Conservation (phyloP, 2,797 vertebrate genomes). For the Cirrhinus mrigala region DNA sequence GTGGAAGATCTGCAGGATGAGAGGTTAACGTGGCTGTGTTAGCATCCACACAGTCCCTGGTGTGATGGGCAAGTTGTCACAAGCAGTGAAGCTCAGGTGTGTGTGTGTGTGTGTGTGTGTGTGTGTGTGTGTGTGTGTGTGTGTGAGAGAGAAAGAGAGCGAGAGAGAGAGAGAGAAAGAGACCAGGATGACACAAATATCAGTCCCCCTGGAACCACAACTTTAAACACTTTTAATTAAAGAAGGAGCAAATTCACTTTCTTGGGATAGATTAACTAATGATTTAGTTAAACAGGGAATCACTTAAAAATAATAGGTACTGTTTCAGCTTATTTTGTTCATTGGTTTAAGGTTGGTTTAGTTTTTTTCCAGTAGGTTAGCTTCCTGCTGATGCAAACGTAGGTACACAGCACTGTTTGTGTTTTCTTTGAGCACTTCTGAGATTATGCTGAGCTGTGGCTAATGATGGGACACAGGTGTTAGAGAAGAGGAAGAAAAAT, state of each 20-base stretch:
- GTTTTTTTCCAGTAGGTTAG: constrained; percentile 15
- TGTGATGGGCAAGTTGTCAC: constrained; percentile 59
- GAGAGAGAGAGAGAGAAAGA: not conserved
- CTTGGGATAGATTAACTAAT: not conserved
- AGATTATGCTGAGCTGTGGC: not conserved
- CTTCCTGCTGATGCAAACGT: constrained; percentile 19
- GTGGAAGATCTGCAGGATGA: constrained; percentile 39
- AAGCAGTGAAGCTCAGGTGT: constrained; percentile 35
- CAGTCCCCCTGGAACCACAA: constrained; percentile 7
- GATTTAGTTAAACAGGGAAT: not conserved
- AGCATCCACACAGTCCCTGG: constrained; percentile 42
- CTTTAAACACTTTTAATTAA: constrained; percentile 32
- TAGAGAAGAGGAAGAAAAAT: constrained; percentile 9
- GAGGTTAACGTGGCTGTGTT: constrained; percentile 37
- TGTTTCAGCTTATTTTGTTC: not conserved
- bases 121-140: not conserved
- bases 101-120: not conserved
- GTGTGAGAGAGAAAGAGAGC: not conserved
- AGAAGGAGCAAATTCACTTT: not conserved
- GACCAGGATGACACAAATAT: not conserved
- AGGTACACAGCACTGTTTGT: constrained; percentile 25
- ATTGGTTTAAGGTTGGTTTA: not conserved
- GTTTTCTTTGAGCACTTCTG: constrained; percentile 32
- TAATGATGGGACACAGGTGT: constrained; percentile 33
- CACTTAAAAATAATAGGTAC: not conserved